phyloP scores from a whole-genome alignment of 2,113 vertebrate genomes.

The Salvator merianae region DNA sequence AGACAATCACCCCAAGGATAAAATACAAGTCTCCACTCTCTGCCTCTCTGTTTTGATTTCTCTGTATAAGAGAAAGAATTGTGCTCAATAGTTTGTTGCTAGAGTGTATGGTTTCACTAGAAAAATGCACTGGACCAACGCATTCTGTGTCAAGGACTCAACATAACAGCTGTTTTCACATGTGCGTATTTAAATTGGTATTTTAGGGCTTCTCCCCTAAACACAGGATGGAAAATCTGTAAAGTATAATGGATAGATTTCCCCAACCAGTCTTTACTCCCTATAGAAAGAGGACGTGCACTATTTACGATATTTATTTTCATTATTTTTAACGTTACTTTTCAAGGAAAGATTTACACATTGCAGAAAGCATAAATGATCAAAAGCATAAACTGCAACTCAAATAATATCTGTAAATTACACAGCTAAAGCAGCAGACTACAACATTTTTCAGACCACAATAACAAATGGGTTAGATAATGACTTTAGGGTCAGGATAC shows the following conservation, averaged over 20 bases:
- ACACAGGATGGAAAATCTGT: neutral
- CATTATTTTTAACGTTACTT: too few species aligned
- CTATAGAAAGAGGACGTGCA: neutral
- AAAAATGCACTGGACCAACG: slow-evolving; percentile 30
- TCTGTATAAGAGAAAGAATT: slow-evolving; percentile 21
- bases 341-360: too few species aligned
- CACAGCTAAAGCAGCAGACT: neutral
- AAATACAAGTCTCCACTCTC: slow-evolving; percentile 46
- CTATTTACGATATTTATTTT: too few species aligned
- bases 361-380: too few species aligned
- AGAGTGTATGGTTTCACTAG: neutral
- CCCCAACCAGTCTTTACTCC: neutral
- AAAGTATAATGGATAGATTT: neutral
- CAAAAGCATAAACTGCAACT: too few species aligned
- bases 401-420: too few species aligned
- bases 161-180: slow-evolving; percentile 49
- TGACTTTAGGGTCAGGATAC: neutral
- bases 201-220: neutral
- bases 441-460: neutral
- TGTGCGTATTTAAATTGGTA: slow-evolving; percentile 2
- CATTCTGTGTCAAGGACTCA: neutral
- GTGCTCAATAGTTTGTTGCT: neutral
- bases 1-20: slow-evolving; percentile 62
- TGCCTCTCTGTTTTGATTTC: slow-evolving; percentile 46
- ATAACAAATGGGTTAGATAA: neutral